phyloP scores from a whole-genome alignment of 2,888 invertebrate genomes.

The Lapara coniferarum region DNA sequence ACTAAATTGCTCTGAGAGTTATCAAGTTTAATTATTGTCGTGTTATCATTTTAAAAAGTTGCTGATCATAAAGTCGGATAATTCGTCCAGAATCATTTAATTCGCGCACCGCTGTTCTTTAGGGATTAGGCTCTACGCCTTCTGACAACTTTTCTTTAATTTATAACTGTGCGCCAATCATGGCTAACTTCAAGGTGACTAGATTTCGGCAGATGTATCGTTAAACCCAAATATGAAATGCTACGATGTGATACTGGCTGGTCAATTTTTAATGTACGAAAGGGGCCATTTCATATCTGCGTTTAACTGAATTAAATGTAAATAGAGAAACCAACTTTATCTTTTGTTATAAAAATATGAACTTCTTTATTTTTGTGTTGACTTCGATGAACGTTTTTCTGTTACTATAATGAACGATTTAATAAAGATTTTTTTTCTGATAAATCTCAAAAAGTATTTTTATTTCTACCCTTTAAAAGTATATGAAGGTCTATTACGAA shows the following conservation, averaged over 20 bases:
- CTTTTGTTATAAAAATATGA: slow-evolving; percentile 63
- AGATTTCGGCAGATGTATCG: slow-evolving; percentile 28
- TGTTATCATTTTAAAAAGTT: too few relatives aligned
- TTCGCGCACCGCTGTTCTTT: too few relatives aligned
- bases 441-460: slow-evolving; percentile 56
- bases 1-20: too few relatives aligned
- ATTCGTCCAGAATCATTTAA: too few relatives aligned
- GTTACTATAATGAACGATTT: slow-evolving; percentile 69
- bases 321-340: slow-evolving; percentile 66
- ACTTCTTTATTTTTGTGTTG: slow-evolving; percentile 76
- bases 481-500: background rate
- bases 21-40: too few relatives aligned
- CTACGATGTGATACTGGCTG: slow-evolving; percentile 43
- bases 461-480: slow-evolving; percentile 27
- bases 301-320: slow-evolving; percentile 60
- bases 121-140: too few relatives aligned
- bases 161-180: too few relatives aligned
- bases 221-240: slow-evolving; percentile 42
- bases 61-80: too few relatives aligned
- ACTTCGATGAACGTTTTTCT: slow-evolving; percentile 59
- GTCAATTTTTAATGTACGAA: slow-evolving; percentile 38
- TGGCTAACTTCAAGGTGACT: too few relatives aligned
- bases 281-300: slow-evolving; percentile 39
- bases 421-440: slow-evolving; percentile 76
- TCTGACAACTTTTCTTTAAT: too few relatives aligned